Evolutionary conservation across 2,888 invertebrate genomes (phyloP).

Genomic region (Torymus aiolomorphi): DNA sequence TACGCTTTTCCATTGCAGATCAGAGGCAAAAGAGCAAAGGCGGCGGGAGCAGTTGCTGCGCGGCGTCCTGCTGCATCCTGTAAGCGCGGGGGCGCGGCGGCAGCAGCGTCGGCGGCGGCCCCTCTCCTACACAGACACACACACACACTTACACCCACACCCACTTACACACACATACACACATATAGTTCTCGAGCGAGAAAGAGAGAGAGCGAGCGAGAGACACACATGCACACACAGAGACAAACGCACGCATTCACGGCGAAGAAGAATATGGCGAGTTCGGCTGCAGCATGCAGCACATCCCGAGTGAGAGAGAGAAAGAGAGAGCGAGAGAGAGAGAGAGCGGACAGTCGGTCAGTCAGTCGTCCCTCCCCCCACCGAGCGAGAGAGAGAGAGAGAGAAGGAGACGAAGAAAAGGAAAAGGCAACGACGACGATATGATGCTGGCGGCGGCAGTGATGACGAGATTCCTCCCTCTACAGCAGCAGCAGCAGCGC

Average conservation of each 20-base stretch:
- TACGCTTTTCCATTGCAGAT: conserved; percentile 81
- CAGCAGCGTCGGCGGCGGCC: neutral
- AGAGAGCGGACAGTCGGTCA: no score
- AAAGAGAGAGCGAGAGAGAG: neutral
- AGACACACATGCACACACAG: neutral
- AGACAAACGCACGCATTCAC: neutral
- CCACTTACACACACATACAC: no score
- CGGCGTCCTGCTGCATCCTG: conserved; percentile 94
- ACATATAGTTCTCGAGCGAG: neutral
- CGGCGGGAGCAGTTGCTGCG: conserved; percentile 95
- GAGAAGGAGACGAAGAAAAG: no score
- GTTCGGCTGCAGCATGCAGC: no score
- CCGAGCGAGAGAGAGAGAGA: no score
- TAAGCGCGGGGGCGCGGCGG: conserved; percentile 76
- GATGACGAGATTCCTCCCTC: neutral
- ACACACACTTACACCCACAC: neutral
- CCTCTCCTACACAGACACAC: neutral
- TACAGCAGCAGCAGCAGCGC: neutral
- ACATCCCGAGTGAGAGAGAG: neutral
- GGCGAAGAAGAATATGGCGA: no score
- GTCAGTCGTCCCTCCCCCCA: no score
- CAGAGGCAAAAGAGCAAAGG: conserved; percentile 96
- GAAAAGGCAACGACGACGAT: no score
- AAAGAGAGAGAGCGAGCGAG: neutral
- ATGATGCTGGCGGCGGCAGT: no score